phyloP scores from a whole-genome alignment of 2,113 vertebrate species.

The Lophura nycthemera region DNA sequence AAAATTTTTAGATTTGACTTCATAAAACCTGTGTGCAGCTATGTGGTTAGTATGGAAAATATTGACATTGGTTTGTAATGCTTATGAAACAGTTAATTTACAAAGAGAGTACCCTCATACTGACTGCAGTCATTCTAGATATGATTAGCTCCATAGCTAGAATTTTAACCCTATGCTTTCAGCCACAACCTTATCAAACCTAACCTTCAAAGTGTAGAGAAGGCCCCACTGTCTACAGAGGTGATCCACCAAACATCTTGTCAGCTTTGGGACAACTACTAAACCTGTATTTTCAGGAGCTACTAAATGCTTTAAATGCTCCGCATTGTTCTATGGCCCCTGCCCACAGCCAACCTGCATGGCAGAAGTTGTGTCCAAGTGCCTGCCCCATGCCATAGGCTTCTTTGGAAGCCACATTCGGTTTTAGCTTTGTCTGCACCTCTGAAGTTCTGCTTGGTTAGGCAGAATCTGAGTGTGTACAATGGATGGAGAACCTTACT shows the following conservation, averaged over 20 bases:
- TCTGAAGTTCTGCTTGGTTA: not conserved
- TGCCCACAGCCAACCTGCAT: not conserved
- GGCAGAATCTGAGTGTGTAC: not conserved
- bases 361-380: not conserved
- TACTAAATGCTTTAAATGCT: not conserved
- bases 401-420: not conserved
- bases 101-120: not conserved
- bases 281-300: not conserved
- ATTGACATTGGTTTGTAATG: not conserved
- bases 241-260: not conserved
- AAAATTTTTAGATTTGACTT: not conserved
- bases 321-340: rapidly evolving
- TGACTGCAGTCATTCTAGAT: not conserved
- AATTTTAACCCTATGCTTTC: not conserved
- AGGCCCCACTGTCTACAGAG: not conserved
- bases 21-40: not conserved
- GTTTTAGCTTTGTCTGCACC: not conserved
- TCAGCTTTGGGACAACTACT: not conserved
- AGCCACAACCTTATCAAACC: not conserved
- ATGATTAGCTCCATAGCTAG: not conserved
- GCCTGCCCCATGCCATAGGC: rapidly evolving
- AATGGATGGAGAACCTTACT: not conserved
- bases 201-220: not conserved
- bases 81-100: not conserved
- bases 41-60: not conserved